phyloP scores from a whole-genome alignment of 1,140 invertebrate genomes.

The Papilio polyxenes region DNA sequence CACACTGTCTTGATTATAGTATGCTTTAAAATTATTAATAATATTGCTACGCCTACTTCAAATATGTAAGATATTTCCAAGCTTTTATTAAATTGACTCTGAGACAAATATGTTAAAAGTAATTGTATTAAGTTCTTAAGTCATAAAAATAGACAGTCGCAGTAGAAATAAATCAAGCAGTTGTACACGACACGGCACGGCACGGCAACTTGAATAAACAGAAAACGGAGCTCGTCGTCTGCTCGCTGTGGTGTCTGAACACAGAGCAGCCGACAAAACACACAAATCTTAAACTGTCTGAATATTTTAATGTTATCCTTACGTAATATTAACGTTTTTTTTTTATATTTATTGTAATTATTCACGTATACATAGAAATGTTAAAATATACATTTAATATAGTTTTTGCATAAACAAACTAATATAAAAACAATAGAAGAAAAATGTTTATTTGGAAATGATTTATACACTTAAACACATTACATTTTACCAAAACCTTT shows the following conservation, averaged over 20 bases:
- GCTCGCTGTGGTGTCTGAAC: slow-evolving; percentile 20
- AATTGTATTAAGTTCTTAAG: slow-evolving; percentile 18
- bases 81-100: slow-evolving; percentile 6
- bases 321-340: neutral
- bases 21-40: neutral
- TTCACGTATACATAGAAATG: neutral
- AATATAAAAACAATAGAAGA: too few relatives aligned
- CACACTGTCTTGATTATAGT: neutral
- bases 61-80: neutral
- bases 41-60: neutral
- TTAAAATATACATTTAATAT: too few relatives aligned
- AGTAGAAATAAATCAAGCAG: neutral
- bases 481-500: too few relatives aligned
- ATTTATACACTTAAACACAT: too few relatives aligned
- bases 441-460: too few relatives aligned
- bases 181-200: neutral
- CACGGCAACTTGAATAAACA: neutral
- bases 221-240: slow-evolving; percentile 14
- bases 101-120: neutral
- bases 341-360: neutral
- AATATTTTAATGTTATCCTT: slow-evolving; percentile 18
- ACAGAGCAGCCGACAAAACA: slow-evolving; percentile 14
- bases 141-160: slow-evolving; percentile 19
- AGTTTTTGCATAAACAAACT: too few relatives aligned
- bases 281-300: slow-evolving; percentile 1